These are phyloP conservation scores for Crocuta crocuta DNA, from an alignment of 2,113 vertebrate species.

Conservation along the genomic window DNA sequence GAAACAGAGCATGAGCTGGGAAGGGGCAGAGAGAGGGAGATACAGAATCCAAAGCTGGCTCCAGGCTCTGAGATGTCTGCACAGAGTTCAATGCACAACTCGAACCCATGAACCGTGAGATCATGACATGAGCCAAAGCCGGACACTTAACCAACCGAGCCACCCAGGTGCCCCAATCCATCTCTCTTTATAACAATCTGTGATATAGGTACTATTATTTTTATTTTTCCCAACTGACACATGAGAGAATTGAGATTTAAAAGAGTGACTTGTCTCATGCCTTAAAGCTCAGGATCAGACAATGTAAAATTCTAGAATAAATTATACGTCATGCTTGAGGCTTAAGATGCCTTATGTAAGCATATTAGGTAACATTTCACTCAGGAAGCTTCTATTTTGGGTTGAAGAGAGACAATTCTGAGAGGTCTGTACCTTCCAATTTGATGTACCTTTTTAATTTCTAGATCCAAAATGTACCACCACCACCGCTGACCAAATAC, in stretches of 20 bases:
- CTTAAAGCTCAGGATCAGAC: neutral
- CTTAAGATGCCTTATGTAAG: neutral
- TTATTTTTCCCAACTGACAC: neutral
- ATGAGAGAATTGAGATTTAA: neutral
- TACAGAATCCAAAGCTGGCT: no score
- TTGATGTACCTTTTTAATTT: neutral
- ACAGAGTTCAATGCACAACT: no score
- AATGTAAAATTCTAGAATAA: slow-evolving; percentile 24
- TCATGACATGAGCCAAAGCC: no score
- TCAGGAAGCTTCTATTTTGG: neutral
- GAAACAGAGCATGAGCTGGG: no score
- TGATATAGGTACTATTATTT: neutral
- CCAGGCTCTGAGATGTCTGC: no score
- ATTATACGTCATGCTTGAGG: neutral
- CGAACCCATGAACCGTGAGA: no score
- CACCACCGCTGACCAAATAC: neutral
- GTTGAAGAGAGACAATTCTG: slow-evolving; percentile 2
- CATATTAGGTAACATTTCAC: neutral
- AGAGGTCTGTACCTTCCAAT: neutral
- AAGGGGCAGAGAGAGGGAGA: no score
- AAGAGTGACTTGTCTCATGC: neutral
- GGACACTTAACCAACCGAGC: no score
- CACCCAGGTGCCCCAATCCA: neutral
- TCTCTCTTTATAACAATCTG: neutral
- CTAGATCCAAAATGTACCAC: neutral